These are phyloP conservation scores for Thaleichthys pacificus DNA, from an alignment of 2,797 vertebrate genomes.

Conservation along the genomic window DNA sequence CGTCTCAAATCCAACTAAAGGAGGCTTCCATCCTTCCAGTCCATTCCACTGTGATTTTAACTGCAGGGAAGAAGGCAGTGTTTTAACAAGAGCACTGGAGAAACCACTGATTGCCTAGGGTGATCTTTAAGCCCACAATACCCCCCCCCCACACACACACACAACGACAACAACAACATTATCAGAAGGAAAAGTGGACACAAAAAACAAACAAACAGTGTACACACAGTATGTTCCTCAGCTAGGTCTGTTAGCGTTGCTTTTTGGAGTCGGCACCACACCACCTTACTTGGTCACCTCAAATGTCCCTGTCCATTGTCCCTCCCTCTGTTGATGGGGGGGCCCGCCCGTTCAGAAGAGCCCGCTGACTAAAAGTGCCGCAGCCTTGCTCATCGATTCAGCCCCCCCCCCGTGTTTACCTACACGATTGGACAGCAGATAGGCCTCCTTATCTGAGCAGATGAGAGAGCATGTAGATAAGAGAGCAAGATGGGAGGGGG, in stretches of 20 bases:
- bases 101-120: background rate
- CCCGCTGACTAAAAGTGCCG: constrained; percentile 41
- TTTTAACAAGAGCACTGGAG: background rate
- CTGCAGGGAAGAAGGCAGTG: background rate
- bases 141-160: no score
- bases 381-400: constrained; percentile 50
- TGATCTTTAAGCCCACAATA: background rate
- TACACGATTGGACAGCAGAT: constrained; percentile 50
- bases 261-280: no score
- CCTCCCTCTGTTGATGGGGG: background rate
- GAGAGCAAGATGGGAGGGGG: constrained; percentile 14
- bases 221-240: background rate
- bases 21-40: background rate
- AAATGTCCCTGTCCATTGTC: constrained; percentile 29
- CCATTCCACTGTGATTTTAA: background rate
- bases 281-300: background rate
- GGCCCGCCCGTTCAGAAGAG: constrained; percentile 23
- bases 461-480: constrained; percentile 55
- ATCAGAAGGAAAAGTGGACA: background rate
- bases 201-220: background rate
- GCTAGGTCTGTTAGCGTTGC: background rate
- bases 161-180: background rate
- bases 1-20: background rate
- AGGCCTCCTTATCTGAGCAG: constrained; percentile 46
- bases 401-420: constrained; percentile 42